Conservation (phyloP, 2,888 invertebrate species). For the Xanthia icteritia region DNA sequence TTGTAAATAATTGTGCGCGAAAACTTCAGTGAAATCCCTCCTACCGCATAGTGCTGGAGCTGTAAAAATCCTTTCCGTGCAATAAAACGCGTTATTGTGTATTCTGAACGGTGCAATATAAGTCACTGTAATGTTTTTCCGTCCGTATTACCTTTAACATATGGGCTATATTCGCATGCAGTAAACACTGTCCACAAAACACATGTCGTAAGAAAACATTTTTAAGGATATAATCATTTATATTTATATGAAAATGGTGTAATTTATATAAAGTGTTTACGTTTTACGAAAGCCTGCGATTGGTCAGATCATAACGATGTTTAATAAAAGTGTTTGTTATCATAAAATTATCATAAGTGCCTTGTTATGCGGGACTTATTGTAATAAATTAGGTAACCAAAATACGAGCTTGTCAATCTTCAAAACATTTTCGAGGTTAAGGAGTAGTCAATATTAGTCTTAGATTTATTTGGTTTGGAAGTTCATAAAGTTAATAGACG, state of each 20-base stretch:
- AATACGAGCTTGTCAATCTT: constrained; percentile 21
- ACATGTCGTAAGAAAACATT: constrained; percentile 59
- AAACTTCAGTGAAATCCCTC: constrained; percentile 26
- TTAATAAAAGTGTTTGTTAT: constrained; percentile 53
- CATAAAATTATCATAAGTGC: constrained; percentile 63
- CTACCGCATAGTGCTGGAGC: constrained; percentile 33
- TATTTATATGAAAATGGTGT: constrained; percentile 54
- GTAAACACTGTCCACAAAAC: constrained; percentile 62
- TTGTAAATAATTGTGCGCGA: constrained; percentile 33
- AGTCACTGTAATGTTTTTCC: constrained; percentile 35
- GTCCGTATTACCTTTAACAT: constrained; percentile 36
- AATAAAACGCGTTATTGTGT: constrained; percentile 58
- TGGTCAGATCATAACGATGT: constrained; percentile 76
- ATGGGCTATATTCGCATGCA: constrained; percentile 43
- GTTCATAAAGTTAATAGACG: neutral
- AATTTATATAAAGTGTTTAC: constrained; percentile 56
- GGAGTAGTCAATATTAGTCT: neutral
- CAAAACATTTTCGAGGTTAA: constrained; percentile 12
- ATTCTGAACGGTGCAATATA: constrained; percentile 46
- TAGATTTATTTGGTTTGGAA: neutral
- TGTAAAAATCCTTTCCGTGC: constrained; percentile 45
- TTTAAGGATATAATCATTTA: constrained; percentile 21
- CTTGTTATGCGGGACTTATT: constrained; percentile 42
- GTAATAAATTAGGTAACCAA: constrained; percentile 34
- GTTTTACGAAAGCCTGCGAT: constrained; percentile 70